Base-by-base conservation (phyloP, 2,888 invertebrate genomes). In the Zygaena filipendulae region DNA sequence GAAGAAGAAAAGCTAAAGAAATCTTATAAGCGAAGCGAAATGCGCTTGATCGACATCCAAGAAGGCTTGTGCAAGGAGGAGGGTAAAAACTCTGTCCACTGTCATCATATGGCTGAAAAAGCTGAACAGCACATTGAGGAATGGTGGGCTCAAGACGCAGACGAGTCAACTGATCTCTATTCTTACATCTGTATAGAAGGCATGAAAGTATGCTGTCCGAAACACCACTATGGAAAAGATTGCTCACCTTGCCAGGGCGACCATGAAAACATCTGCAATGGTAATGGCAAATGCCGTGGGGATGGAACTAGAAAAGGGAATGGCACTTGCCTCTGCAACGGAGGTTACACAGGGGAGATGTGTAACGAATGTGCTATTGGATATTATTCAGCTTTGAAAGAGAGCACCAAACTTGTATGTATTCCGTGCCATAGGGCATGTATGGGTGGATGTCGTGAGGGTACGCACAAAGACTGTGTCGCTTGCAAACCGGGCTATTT, bases 221-320 rank as follows among this genome's bases (percentile, higher is more conserved):
- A 84, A 29, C 83, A 88, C 37, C 92, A 92, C 45, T 97, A 75
- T 61, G 97, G 97, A 0, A 83, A 86, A 16, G 80, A 88, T 4
- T 98, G 98, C 56, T 66, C 68, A 8, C 86, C 89, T 0, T 98
- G 97, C 58, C 80, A 81, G 0, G 93, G 93, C 1, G 85, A 83
- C 44, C 87, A 87, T 16, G 81, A 84, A 23, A 84, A 84, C 30
- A 70, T 94, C 28, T 98, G 98, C 59, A 87, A 67, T 40, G 90
- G 87, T 2, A 91, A 90, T 70, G 96, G 97, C 1, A 88, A 87
- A 59, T 85, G 85, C 40, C 66, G 84, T 38, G 97, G 97, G 1
- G 87, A 88, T 37, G 97, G 97, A 0, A 96, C 95, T 0, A 82
- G 97, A 22, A 92, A 92, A 62, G 98, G 98, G 0, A 94, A 90